Evolutionary conservation across 2,888 invertebrate species (phyloP).

Genomic region (Luffia ferchaultella): DNA sequence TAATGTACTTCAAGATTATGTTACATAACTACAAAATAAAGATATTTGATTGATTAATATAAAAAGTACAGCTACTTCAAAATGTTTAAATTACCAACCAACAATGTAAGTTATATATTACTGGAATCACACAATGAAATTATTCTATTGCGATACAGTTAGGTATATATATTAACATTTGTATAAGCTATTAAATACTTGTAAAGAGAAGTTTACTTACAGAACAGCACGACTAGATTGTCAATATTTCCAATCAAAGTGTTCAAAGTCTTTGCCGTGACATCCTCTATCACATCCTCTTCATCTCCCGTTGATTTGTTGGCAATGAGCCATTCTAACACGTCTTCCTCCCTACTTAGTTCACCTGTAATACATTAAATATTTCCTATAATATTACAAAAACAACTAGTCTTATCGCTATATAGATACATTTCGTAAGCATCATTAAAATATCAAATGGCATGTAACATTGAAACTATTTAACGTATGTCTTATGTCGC

Average conservation of each 20-base stretch:
- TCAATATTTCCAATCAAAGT: slow-evolving; percentile 90
- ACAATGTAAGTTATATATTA: no score
- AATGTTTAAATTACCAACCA: no score
- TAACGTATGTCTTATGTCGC: slow-evolving; percentile 23
- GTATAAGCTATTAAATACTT: no score
- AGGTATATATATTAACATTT: no score
- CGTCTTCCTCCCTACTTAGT: slow-evolving; percentile 89
- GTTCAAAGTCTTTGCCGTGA: slow-evolving; percentile 87
- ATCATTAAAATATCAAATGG: not conserved
- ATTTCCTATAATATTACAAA: not conserved
- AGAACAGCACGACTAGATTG: slow-evolving; percentile 91
- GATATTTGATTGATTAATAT: no score
- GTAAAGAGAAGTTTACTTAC: slow-evolving; percentile 62
- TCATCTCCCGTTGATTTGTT: slow-evolving; percentile 94
- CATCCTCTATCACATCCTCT: slow-evolving; percentile 93
- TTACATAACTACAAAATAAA: no score
- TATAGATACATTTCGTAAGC: not conserved
- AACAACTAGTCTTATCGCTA: no score
- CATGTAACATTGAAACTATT: not conserved
- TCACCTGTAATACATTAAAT: slow-evolving; percentile 68
- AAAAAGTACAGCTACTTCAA: no score
- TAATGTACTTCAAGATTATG: no score
- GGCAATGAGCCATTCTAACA: slow-evolving; percentile 91
- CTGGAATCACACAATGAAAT: no score
- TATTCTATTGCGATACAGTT: no score